Base-by-base conservation (phyloP, 1,140 invertebrate genomes). In the Coenobita brevimanus region DNA sequence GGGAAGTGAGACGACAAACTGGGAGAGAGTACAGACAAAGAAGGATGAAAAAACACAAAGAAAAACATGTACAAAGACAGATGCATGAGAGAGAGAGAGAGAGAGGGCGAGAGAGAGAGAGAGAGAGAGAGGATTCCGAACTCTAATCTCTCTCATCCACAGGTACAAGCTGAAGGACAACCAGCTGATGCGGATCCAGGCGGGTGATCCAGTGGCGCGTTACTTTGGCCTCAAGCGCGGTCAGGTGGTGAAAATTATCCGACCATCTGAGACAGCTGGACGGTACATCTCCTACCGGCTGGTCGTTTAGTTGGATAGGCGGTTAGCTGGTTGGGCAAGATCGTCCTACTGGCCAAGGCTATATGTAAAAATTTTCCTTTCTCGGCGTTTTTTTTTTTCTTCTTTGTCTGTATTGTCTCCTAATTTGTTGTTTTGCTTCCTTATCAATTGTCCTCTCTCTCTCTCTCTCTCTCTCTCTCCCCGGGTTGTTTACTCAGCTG, bases 131-230 rank as follows among this genome's bases (percentile, higher is more conserved):
- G 21, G 15, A n/a, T n/a, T n/a, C n/a, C n/a, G n/a, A n/a, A n/a
- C 15, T 43, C 36, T 76, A 17, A 2, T 60, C 33, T 73, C 50
- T 57, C 57, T 71, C 57, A 36, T 73, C 33, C 27, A 3, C 79
- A 91, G 90, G 43, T 91, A 91, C 93, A 99, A 99, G 94, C 93
- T 99, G 46, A 99, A 99, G 93, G 99, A 99, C 93, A 99, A 98
- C 92, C 99, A 99, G 94, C 94, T 99, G 91, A 99, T 99, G 96
- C 95, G 98, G 92, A 99, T 99, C 92, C 99, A 99, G 94, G 96
- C 96, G 30, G 97, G 98, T 78, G 99, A 99, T 94, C 99, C 99
- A 17, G 98, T 99, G 15, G 97, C 99, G 0, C 94, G 99, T 92
- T 99, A 99, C 93, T 99, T 98, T 94, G 98, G 98, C 83, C 93